These are phyloP conservation scores for Spodoptera litura DNA, from an alignment of 1,140 invertebrate species.

Conservation along the genomic window DNA sequence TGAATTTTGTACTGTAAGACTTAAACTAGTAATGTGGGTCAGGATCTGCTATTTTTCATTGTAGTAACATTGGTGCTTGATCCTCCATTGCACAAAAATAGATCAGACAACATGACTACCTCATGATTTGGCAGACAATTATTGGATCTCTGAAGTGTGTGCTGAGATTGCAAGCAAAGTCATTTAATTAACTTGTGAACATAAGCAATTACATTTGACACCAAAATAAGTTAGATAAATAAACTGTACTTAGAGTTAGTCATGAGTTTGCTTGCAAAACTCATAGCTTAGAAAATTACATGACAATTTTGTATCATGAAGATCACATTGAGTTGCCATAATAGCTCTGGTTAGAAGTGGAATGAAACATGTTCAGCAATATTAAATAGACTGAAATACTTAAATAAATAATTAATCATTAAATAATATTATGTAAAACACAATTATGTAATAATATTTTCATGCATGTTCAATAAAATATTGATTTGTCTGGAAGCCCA, in stretches of 20 bases:
- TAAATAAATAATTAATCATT: no score
- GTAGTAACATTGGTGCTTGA: conserved; percentile 51
- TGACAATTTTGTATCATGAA: conserved; percentile 42
- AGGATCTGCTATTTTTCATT: conserved; percentile 40
- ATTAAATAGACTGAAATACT: conserved; percentile 1
- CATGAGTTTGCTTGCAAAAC: conserved; percentile 37
- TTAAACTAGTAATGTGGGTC: conserved; percentile 18
- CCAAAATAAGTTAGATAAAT: conserved; percentile 14
- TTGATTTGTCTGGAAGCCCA: no score
- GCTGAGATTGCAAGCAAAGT: conserved; percentile 38
- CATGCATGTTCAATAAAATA: background rate
- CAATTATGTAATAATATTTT: conserved; percentile 1
- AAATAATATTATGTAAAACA: background rate
- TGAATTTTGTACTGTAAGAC: conserved; percentile 38
- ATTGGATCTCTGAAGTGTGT: conserved; percentile 40
- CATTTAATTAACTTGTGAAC: conserved; percentile 16
- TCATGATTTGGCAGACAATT: conserved; percentile 76
- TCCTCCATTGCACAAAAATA: conserved; percentile 45
- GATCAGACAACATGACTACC: conserved; percentile 63
- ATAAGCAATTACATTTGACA: conserved; percentile 9
- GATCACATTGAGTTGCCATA: conserved; percentile 45
- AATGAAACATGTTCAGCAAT: conserved; percentile 26
- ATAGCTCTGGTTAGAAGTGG: conserved; percentile 28
- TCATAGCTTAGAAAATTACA: conserved; percentile 15
- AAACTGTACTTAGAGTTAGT: background rate